Evolutionary conservation across 2,113 vertebrate genomes (phyloP).

Genomic region (Eira barbara): DNA sequence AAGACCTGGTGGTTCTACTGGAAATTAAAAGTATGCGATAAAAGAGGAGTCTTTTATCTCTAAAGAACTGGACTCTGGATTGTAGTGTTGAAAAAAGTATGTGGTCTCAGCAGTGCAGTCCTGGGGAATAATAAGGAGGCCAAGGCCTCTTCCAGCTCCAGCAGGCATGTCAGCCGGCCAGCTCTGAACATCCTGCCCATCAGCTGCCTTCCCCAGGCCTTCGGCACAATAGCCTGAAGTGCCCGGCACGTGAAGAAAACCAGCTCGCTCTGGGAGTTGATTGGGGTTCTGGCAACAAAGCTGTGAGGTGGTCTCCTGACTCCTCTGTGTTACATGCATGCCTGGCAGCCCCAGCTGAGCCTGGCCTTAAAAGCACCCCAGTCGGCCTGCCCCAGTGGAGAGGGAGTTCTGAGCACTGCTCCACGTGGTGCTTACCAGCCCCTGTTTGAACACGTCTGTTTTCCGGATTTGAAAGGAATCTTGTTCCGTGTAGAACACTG

Average conservation of each 20-base stretch:
- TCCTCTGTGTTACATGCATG: background rate
- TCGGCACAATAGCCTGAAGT: fast-evolving
- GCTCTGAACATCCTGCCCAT: background rate
- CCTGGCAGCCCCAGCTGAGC: background rate
- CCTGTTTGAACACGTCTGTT: background rate
- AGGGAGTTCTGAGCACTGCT: fast-evolving
- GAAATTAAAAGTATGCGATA: background rate
- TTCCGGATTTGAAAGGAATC: background rate
- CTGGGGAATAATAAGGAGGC: background rate
- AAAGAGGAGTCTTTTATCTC: background rate
- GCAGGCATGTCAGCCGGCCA: background rate
- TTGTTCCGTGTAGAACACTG: background rate
- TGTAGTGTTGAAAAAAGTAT: background rate
- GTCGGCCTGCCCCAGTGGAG: background rate
- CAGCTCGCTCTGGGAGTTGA: background rate
- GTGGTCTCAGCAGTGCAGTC: background rate
- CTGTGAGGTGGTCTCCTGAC: background rate
- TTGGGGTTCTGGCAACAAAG: background rate
- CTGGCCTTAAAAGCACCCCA: background rate
- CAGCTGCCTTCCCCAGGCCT: background rate
- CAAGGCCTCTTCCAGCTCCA: background rate
- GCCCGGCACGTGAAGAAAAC: background rate
- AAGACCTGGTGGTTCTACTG: background rate
- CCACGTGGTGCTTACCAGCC: background rate
- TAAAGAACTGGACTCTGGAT: background rate